Evolutionary conservation across 2,113 vertebrate species (phyloP).

Genomic region (Pandion haliaetus): DNA sequence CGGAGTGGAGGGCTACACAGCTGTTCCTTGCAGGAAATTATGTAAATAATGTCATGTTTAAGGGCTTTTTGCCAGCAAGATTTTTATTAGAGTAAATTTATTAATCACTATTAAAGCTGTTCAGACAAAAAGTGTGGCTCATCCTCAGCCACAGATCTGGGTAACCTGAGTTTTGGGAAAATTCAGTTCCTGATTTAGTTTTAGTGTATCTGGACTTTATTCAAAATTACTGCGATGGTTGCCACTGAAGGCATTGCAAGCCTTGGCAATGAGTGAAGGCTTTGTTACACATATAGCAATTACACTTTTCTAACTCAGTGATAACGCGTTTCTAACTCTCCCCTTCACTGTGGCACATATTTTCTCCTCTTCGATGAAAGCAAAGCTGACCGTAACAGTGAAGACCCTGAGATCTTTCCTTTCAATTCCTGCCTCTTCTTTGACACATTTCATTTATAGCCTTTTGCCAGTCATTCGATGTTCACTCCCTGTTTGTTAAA

Average conservation of each 20-base stretch:
- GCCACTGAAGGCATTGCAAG: background rate
- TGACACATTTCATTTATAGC: background rate
- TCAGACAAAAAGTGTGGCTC: background rate
- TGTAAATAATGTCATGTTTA: slow-evolving; percentile 70
- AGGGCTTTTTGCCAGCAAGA: slow-evolving; percentile 57
- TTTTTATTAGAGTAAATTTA: slow-evolving; percentile 63
- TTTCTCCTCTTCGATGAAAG: background rate
- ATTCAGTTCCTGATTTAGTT: background rate
- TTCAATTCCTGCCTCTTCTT: background rate
- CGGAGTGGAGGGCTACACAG: slow-evolving; percentile 13
- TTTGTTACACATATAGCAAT: background rate
- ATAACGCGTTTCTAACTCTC: background rate
- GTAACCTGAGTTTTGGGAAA: background rate
- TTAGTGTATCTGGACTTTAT: background rate
- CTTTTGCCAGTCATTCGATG: background rate
- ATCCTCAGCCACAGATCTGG: background rate
- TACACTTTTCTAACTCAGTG: background rate
- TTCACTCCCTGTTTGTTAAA: background rate
- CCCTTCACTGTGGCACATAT: background rate
- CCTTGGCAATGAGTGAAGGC: background rate
- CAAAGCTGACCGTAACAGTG: background rate
- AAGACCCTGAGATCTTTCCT: background rate
- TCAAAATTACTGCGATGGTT: background rate
- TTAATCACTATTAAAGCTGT: slow-evolving; percentile 60
- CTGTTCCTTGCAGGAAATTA: slow-evolving; percentile 57